Percentiles rank a stretch among this genome's conserved stretches.
These are phyloP conservation scores for Diploptera punctata DNA, from an alignment of 2,888 invertebrate species.

Conservation along the genomic window DNA sequence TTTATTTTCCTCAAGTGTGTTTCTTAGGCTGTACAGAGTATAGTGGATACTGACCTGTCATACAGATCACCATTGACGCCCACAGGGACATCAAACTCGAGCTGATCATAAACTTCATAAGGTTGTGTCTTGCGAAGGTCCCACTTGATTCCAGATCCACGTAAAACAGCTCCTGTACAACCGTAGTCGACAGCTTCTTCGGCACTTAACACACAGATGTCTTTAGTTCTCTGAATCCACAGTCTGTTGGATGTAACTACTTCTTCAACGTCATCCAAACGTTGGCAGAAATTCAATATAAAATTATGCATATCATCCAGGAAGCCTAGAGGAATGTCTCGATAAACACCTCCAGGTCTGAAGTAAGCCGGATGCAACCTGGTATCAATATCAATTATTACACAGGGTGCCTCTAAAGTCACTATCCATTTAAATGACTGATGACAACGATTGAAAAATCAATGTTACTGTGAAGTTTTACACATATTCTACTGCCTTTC, in stretches of 20 bases:
- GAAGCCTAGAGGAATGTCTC: conserved; percentile 76
- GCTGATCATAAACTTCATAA: conserved; percentile 81
- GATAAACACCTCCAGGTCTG: conserved; percentile 87
- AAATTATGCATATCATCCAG: conserved; percentile 82
- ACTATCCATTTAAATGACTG: too few species aligned
- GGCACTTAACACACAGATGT: conserved; percentile 74
- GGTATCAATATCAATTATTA: too few species aligned
- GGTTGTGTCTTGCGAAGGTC: conserved; percentile 82
- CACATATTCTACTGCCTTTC: too few species aligned
- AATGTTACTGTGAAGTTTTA: too few species aligned
- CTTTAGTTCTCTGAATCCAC: conserved; percentile 72
- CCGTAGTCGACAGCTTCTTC: conserved; percentile 80
- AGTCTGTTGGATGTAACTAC: conserved; percentile 77
- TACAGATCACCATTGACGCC: conserved; percentile 79
- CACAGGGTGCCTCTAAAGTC: too few species aligned
- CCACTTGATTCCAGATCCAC: conserved; percentile 87
- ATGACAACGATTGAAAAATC: too few species aligned
- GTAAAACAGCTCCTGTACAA: conserved; percentile 73
- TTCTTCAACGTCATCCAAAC: conserved; percentile 88
- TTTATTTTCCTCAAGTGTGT: too few species aligned
- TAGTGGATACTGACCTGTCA: conserved; percentile 8
- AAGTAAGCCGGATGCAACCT: conserved; percentile 98
- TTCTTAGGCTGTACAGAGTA: too few species aligned
- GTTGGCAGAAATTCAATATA: conserved; percentile 67
- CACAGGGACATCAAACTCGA: conserved; percentile 85